Conservation (phyloP, 2,113 vertebrate genomes). For the Tretioscincus oriximinensis region DNA sequence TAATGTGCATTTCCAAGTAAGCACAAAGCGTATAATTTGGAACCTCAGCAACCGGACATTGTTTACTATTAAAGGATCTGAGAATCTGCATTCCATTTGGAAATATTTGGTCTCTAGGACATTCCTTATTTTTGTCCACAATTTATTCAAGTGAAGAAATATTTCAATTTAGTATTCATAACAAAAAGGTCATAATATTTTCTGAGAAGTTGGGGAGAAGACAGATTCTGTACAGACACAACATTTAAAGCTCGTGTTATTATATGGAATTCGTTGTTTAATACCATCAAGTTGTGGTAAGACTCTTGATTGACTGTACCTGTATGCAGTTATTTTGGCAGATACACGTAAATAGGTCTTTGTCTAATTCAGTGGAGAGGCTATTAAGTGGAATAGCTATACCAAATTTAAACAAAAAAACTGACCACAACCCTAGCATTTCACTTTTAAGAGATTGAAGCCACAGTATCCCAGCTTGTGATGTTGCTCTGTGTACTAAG, state of each 20-base stretch:
- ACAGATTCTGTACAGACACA: neutral
- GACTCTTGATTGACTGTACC: too few species aligned
- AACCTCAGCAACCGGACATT: slow-evolving; percentile 22
- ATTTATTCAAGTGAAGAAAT: slow-evolving; percentile 30
- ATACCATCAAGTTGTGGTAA: too few species aligned
- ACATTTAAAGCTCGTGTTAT: neutral
- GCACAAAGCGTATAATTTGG: slow-evolving; percentile 28
- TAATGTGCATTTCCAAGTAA: neutral
- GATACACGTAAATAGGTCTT: too few species aligned
- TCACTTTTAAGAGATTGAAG: neutral
- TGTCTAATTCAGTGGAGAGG: too few species aligned
- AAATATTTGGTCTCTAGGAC: neutral
- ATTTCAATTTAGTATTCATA: slow-evolving; percentile 24
- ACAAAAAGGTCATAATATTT: slow-evolving; percentile 23
- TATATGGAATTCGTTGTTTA: neutral
- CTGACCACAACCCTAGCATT: neutral
- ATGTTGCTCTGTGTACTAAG: neutral
- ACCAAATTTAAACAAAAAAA: neutral
- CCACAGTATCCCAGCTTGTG: neutral
- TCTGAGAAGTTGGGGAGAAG: slow-evolving; percentile 23
- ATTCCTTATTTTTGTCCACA: neutral
- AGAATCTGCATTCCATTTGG: neutral
- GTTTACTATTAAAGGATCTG: neutral
- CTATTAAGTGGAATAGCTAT: neutral
- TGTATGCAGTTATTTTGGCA: too few species aligned